phyloP scores from a whole-genome alignment of 2,113 vertebrate species.

The Egretta garzetta region DNA sequence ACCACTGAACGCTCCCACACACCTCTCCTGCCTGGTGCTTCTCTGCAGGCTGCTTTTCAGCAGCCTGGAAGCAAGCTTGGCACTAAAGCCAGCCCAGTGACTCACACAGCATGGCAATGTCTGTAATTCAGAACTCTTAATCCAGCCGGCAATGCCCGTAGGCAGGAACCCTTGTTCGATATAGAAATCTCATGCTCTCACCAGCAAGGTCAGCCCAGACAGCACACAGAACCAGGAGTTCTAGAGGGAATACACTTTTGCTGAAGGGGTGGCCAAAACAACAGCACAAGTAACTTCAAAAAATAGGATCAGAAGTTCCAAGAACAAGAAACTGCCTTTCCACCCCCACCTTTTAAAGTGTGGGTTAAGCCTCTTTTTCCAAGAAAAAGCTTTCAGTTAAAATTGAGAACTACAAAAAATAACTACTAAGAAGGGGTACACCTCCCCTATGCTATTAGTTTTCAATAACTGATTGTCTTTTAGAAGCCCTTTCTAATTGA shows the following conservation, averaged over 20 bases:
- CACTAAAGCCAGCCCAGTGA: not conserved
- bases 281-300: fast-evolving
- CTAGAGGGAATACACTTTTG: not conserved
- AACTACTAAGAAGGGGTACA: not conserved
- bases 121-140: fast-evolving
- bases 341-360: not conserved
- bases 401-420: not conserved
- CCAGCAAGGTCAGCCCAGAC: not conserved
- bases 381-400: not conserved
- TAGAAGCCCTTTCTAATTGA: not conserved
- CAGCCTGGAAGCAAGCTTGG: fast-evolving
- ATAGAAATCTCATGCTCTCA: not conserved
- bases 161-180: not conserved
- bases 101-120: fast-evolving
- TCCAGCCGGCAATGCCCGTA: fast-evolving
- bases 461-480: not conserved
- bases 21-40: fast-evolving
- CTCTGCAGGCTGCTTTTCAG: not conserved
- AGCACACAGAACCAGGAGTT: fast-evolving
- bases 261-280: not conserved
- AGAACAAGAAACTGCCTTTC: not conserved
- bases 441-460: not conserved
- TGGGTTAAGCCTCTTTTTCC: not conserved
- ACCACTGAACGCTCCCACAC: fast-evolving
- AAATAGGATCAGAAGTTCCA: not conserved